Conservation (phyloP, 2,888 invertebrate species). For the Andrena hattorfiana region DNA sequence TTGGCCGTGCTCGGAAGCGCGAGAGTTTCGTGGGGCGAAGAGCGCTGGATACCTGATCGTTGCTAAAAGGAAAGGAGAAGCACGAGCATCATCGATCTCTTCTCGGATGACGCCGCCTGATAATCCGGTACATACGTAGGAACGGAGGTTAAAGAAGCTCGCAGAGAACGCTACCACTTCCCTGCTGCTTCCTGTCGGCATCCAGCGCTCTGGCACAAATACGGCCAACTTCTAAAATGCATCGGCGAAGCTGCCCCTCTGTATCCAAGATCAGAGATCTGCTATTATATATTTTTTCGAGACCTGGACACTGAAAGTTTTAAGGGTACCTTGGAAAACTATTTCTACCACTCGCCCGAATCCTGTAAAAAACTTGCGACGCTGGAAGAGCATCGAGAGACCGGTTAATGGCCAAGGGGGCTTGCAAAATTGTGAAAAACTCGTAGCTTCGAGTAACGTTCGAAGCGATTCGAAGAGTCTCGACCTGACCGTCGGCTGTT, state of each 20-base stretch:
- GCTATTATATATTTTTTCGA: neutral
- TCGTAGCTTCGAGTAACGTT: neutral
- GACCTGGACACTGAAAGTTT: neutral
- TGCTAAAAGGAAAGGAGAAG: neutral
- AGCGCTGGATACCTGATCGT: slow-evolving; percentile 22
- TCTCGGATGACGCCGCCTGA: slow-evolving; percentile 15
- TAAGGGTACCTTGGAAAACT: neutral
- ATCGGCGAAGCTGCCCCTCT: neutral
- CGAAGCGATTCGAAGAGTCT: neutral
- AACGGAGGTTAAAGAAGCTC: slow-evolving; percentile 30
- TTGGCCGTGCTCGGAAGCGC: slow-evolving; percentile 6
- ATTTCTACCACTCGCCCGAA: neutral
- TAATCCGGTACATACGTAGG: slow-evolving; percentile 27
- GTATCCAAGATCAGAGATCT: neutral
- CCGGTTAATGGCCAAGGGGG: neutral
- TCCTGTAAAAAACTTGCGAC: slow-evolving; percentile 5
- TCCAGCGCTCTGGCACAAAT: slow-evolving; percentile 2
- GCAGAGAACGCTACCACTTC: neutral
- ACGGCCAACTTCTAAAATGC: neutral
- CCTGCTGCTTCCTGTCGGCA: neutral
- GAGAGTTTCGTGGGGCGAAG: slow-evolving; percentile 2
- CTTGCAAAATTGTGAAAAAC: neutral
- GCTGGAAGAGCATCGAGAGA: neutral
- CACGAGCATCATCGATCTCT: slow-evolving; percentile 24
- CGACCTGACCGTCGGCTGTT: neutral